Conservation (phyloP, 2,888 invertebrate species). For the Thysanoteuthis rhombus region DNA sequence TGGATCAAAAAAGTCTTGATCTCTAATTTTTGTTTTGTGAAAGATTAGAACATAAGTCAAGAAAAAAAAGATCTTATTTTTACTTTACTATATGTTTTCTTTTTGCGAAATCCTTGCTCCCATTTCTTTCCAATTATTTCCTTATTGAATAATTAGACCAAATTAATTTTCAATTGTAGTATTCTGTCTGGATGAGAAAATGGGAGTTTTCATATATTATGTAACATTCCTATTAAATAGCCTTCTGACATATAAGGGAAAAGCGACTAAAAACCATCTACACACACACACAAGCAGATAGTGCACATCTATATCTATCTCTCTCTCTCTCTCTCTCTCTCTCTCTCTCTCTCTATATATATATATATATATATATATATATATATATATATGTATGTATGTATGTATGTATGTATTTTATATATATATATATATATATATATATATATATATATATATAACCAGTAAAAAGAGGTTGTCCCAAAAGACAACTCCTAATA, state of each 20-base stretch:
- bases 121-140: background rate
- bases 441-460: background rate
- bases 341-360: too few relatives aligned
- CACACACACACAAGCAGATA: background rate
- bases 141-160: background rate
- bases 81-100: background rate
- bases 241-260: background rate
- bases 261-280: background rate
- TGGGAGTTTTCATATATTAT: background rate
- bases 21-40: background rate
- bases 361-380: too few relatives aligned
- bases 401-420: background rate
- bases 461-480: background rate
- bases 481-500: background rate
- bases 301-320: background rate
- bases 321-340: too few relatives aligned
- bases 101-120: background rate
- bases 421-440: conserved; percentile 12
- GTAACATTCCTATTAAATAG: background rate
- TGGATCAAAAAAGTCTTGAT: background rate
- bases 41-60: too few relatives aligned
- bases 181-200: background rate
- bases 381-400: too few relatives aligned
- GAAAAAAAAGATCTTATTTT: background rate
- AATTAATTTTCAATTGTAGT: background rate